These are phyloP conservation scores for Phataginus tricuspis DNA, from an alignment of 2,797 vertebrate species.

Conservation along the genomic window DNA sequence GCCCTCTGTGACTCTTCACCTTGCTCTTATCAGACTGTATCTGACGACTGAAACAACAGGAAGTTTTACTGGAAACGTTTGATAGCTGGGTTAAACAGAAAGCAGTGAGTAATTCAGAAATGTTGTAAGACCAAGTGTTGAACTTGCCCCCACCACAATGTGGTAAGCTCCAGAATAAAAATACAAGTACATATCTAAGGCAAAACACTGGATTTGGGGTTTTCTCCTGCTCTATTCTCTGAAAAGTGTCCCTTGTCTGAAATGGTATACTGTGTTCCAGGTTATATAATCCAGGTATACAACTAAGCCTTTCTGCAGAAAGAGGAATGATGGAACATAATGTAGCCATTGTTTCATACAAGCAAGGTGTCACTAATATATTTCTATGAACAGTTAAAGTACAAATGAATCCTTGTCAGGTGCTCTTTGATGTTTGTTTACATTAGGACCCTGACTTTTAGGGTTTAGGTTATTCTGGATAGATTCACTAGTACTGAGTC, in stretches of 20 bases:
- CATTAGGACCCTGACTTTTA: not conserved
- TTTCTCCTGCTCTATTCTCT: not conserved
- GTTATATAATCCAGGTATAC: not conserved
- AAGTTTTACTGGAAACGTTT: constrained; percentile 36
- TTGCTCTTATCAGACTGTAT: not conserved
- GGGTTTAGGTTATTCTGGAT: not conserved
- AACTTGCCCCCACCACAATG: not conserved
- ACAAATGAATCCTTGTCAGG: not conserved
- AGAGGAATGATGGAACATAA: not conserved
- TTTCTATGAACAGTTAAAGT: constrained; percentile 1
- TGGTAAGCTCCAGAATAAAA: not conserved
- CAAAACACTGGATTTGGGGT: not conserved
- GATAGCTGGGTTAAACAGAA: not conserved
- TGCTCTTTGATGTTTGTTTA: not conserved
- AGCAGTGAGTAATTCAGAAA: not conserved
- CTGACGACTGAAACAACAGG: constrained; percentile 49
- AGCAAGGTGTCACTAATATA: not conserved
- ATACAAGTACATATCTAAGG: not conserved
- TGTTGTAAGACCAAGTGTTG: not conserved
- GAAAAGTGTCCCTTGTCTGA: not conserved
- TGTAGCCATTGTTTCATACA: not conserved
- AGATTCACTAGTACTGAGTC: not conserved
- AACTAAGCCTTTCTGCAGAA: not conserved
- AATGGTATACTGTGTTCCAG: not conserved
- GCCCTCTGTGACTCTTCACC: not conserved